phyloP scores from a whole-genome alignment of 2,797 vertebrate genomes.

The Chaetophractus vellerosus region DNA sequence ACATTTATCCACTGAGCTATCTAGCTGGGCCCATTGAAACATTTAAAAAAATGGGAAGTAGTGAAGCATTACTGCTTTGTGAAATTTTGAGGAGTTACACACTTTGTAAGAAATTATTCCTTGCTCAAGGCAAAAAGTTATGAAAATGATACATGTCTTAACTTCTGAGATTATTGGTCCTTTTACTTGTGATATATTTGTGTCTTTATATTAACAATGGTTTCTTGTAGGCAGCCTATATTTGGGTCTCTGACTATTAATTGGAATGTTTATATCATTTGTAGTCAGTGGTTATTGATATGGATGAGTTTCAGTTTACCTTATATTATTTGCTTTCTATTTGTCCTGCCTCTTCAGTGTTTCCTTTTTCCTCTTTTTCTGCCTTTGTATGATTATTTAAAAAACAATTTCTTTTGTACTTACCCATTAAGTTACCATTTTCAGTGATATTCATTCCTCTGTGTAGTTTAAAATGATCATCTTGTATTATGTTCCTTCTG shows the following conservation, averaged over 20 bases:
- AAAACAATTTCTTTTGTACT: too few relatives aligned
- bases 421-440: too few relatives aligned
- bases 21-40: too few relatives aligned
- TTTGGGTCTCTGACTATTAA: not conserved
- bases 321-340: not conserved
- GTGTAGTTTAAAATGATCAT: not conserved
- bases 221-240: not conserved
- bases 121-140: not conserved
- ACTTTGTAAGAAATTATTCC: constrained; percentile 51
- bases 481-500: too few relatives aligned
- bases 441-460: not conserved
- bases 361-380: not conserved
- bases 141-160: not conserved
- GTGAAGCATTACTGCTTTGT: not conserved
- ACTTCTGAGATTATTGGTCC: not conserved
- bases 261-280: not conserved
- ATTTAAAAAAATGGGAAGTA: constrained; percentile 17
- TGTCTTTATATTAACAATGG: not conserved
- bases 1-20: too few relatives aligned
- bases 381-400: not conserved
- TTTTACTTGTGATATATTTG: constrained; percentile 22
- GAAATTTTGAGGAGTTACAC: not conserved
- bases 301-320: not conserved
- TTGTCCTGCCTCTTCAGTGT: not conserved
- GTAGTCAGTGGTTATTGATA: not conserved